phyloP scores from a whole-genome alignment of 2,888 invertebrate species.

The Ditula angustiorana region DNA sequence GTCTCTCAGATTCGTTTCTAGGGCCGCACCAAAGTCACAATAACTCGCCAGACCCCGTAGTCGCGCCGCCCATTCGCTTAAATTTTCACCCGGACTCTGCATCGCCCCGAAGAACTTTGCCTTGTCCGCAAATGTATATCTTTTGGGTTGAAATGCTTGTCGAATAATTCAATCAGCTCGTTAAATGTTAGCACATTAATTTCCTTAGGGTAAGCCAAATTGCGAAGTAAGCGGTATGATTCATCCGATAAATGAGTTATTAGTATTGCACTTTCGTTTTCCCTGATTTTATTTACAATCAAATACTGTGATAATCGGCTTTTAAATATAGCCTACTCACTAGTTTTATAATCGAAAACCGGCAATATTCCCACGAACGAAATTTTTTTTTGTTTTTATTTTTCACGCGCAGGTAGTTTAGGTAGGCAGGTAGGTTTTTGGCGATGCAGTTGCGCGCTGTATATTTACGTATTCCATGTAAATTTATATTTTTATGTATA shows the following conservation, averaged over 20 bases:
- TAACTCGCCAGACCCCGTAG: slow-evolving; percentile 36
- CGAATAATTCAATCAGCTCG: background rate
- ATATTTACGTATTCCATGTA: too few relatives aligned
- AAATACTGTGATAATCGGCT: slow-evolving; percentile 32
- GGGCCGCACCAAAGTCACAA: slow-evolving; percentile 35
- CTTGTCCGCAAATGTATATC: slow-evolving; percentile 35
- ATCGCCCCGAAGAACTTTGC: slow-evolving; percentile 39
- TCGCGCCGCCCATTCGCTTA: slow-evolving; percentile 43
- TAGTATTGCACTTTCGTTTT: too few relatives aligned
- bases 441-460: too few relatives aligned
- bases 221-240: slow-evolving; percentile 43
- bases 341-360: too few relatives aligned
- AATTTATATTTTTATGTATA: too few relatives aligned
- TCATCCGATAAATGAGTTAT: slow-evolving; percentile 44
- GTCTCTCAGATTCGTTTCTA: slow-evolving; percentile 39
- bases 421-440: too few relatives aligned
- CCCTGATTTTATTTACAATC: slow-evolving; percentile 33
- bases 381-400: too few relatives aligned
- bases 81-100: slow-evolving; percentile 43
- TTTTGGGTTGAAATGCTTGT: slow-evolving; percentile 29
- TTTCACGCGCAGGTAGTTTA: too few relatives aligned
- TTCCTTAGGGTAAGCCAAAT: slow-evolving; percentile 37
- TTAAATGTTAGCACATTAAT: slow-evolving; percentile 20
- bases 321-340: slow-evolving; percentile 39
- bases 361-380: too few relatives aligned